Evolutionary conservation across 2,888 invertebrate genomes (phyloP).

Genomic region (Frankliniella intonsa): DNA sequence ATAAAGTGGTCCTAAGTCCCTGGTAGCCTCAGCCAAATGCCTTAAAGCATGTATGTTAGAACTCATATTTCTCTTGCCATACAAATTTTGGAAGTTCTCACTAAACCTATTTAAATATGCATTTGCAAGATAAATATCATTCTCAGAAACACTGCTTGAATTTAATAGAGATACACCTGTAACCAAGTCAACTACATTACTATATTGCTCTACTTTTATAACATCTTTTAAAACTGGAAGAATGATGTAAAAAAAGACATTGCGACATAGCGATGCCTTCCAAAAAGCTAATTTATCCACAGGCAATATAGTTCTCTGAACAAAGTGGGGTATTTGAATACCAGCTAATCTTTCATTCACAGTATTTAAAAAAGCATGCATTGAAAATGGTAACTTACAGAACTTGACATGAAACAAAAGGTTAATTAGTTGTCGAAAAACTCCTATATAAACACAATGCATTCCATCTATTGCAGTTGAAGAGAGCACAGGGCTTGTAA

Average conservation of each 20-base stretch:
- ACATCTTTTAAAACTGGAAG: too few species aligned
- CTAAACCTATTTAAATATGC: too few species aligned
- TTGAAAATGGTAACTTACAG: background rate
- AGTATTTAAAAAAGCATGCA: background rate
- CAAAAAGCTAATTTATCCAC: background rate
- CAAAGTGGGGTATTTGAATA: background rate
- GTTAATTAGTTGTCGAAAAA: background rate
- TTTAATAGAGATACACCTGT: too few species aligned
- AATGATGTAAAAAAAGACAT: background rate
- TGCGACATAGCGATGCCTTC: background rate
- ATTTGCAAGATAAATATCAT: too few species aligned
- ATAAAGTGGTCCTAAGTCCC: too few species aligned
- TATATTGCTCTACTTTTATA: too few species aligned
- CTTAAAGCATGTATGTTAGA: too few species aligned
- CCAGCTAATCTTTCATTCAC: background rate
- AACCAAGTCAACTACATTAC: too few species aligned
- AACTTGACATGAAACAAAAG: background rate
- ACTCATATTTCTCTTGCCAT: too few species aligned
- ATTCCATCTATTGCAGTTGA: background rate
- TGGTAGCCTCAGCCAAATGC: too few species aligned
- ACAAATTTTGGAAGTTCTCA: too few species aligned
- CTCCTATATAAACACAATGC: background rate
- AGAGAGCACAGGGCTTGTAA: background rate
- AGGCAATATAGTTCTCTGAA: background rate
- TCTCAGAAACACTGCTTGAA: too few species aligned